These are phyloP conservation scores for Fukomys damarensis DNA, from an alignment of 2,113 vertebrate genomes.

Conservation along the genomic window DNA sequence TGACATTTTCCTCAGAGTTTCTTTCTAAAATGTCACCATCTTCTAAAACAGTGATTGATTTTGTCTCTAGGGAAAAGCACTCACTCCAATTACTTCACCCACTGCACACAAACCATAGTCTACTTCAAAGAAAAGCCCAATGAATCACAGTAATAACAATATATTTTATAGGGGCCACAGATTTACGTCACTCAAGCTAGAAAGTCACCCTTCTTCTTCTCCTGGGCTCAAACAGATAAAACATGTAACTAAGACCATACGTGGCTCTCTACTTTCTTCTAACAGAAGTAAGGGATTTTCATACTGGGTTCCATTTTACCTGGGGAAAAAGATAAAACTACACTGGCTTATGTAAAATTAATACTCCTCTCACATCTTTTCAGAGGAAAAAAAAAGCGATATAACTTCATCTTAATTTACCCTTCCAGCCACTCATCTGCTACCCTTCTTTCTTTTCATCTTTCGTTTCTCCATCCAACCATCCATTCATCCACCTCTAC, in stretches of 20 bases:
- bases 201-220: slow-evolving; percentile 19
- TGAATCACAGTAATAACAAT: slow-evolving; percentile 82
- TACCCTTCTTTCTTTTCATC: background rate
- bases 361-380: background rate
- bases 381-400: background rate
- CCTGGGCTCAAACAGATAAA: background rate
- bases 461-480: too few relatives aligned
- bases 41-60: slow-evolving; percentile 90
- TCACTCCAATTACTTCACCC: slow-evolving; percentile 87
- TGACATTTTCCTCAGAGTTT: slow-evolving; percentile 91
- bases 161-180: slow-evolving; percentile 75
- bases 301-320: slow-evolving; percentile 7
- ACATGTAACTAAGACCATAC: background rate
- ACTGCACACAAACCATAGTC: slow-evolving; percentile 78
- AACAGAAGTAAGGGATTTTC: slow-evolving; percentile 30
- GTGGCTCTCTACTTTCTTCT: background rate
- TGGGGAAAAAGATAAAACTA: background rate
- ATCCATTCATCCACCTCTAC: background rate
- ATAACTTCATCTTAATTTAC: background rate
- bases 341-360: background rate
- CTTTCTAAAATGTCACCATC: slow-evolving; percentile 91
- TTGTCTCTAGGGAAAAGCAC: slow-evolving; percentile 87
- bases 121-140: slow-evolving; percentile 81
- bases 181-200: slow-evolving; percentile 59
- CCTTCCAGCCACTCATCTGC: background rate